phyloP scores from a whole-genome alignment of 1,140 invertebrate species.

The Cardiocondyla obscurior region DNA sequence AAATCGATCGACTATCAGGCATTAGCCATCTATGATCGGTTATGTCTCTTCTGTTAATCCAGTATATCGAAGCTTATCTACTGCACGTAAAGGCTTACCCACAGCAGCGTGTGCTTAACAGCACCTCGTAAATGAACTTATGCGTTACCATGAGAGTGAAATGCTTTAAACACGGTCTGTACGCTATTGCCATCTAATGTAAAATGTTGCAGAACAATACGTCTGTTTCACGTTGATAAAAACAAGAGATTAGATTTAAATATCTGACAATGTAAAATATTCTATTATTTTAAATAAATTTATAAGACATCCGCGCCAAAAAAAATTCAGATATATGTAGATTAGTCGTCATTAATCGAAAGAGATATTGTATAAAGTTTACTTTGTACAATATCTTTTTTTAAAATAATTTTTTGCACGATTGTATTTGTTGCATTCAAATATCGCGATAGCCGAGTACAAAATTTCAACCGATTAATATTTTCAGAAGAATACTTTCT shows the following conservation, averaged over 20 bases:
- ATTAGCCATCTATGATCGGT: not conserved
- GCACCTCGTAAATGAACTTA: not conserved
- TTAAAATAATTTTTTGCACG: too few species aligned
- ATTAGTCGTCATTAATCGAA: too few species aligned
- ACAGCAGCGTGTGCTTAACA: not conserved
- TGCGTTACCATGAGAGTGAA: slow-evolving; percentile 18
- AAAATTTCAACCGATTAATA: not conserved
- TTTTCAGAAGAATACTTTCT: not conserved
- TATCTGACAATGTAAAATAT: not conserved
- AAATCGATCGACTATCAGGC: not conserved
- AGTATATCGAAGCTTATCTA: not conserved
- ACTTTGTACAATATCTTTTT: too few species aligned
- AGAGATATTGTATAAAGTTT: too few species aligned
- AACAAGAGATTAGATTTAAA: not conserved
- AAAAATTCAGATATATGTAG: too few species aligned
- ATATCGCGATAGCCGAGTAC: not conserved
- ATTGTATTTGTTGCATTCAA: not conserved
- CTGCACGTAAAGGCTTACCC: not conserved
- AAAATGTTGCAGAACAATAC: not conserved
- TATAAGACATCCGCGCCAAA: not conserved
- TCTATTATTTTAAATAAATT: slow-evolving; percentile 5
- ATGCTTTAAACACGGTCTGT: not conserved
- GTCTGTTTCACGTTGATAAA: slow-evolving; percentile 12
- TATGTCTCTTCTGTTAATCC: not conserved
- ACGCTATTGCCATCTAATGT: slow-evolving; percentile 46